A percentile compares a stretch with the other conserved stretches of the same genome.
These are phyloP conservation scores for Periphyllus acericola DNA, from an alignment of 2,888 invertebrate species.

Conservation along the genomic window DNA sequence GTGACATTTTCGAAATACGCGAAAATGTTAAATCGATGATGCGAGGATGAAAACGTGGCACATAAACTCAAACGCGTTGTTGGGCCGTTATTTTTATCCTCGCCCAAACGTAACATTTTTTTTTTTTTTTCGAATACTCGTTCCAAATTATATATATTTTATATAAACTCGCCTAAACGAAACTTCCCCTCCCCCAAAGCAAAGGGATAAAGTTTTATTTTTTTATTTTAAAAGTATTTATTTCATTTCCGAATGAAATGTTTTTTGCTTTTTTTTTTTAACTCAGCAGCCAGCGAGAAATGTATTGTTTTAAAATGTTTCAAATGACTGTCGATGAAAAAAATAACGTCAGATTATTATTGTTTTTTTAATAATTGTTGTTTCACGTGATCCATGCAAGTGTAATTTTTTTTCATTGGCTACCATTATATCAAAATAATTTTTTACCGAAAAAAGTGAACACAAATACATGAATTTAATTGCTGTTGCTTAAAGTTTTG, in stretches of 20 bases:
- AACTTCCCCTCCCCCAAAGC: not conserved
- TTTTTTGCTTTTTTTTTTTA: no score
- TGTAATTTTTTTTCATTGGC: no score
- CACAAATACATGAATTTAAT: no score
- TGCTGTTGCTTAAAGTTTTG: no score
- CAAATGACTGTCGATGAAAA: no score
- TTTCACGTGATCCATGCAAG: no score
- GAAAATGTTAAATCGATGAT: not conserved
- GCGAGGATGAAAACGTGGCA: not conserved
- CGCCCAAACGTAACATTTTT: no score
- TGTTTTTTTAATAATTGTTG: no score
- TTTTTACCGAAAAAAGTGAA: no score
- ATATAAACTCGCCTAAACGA: not conserved
- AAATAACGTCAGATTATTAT: not conserved
- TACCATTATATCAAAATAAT: no score
- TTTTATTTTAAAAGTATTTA: not conserved
- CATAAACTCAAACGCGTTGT: not conserved
- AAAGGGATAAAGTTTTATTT: not conserved
- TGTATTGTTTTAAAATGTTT: not conserved
- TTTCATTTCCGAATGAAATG: not conserved
- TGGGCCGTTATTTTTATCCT: not conserved
- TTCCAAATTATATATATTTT: not conserved
- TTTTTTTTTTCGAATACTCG: not conserved
- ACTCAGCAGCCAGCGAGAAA: not conserved
- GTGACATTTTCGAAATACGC: not conserved